Evolutionary conservation across 2,113 vertebrate species (phyloP).

Genomic region (Progne subis): DNA sequence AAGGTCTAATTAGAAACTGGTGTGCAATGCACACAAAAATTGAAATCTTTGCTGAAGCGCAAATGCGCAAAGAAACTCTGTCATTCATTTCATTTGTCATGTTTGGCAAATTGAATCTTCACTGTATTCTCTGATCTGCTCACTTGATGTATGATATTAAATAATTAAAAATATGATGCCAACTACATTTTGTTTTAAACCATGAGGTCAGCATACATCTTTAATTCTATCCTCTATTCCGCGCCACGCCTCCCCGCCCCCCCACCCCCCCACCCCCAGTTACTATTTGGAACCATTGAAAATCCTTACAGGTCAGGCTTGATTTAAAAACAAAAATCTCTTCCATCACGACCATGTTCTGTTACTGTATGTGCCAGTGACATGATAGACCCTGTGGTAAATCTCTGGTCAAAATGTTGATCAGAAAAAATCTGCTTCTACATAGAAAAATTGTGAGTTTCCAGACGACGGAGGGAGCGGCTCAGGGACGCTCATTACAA

Average conservation of each 20-base stretch:
- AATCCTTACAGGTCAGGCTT: background rate
- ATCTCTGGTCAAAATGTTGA: background rate
- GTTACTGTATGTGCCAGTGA: fast-evolving
- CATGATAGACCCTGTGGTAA: background rate
- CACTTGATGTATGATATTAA: background rate
- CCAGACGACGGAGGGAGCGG: background rate
- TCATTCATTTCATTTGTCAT: background rate
- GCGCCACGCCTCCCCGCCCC: fast-evolving
- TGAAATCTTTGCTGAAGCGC: background rate
- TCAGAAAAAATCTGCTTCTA: background rate
- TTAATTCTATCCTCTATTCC: background rate
- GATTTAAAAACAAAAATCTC: background rate
- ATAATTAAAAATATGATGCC: background rate
- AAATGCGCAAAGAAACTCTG: background rate
- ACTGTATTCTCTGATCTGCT: background rate
- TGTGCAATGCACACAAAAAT: background rate
- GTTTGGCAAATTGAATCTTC: background rate
- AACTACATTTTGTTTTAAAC: background rate
- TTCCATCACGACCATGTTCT: background rate
- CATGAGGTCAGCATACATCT: background rate
- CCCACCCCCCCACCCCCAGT: fast-evolving
- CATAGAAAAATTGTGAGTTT: background rate
- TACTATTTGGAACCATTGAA: background rate
- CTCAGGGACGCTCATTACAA: background rate
- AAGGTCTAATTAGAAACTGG: background rate